These are phyloP conservation scores for Sterrhoptilus dennistouni DNA, from an alignment of 2,113 vertebrate genomes.

Conservation along the genomic window DNA sequence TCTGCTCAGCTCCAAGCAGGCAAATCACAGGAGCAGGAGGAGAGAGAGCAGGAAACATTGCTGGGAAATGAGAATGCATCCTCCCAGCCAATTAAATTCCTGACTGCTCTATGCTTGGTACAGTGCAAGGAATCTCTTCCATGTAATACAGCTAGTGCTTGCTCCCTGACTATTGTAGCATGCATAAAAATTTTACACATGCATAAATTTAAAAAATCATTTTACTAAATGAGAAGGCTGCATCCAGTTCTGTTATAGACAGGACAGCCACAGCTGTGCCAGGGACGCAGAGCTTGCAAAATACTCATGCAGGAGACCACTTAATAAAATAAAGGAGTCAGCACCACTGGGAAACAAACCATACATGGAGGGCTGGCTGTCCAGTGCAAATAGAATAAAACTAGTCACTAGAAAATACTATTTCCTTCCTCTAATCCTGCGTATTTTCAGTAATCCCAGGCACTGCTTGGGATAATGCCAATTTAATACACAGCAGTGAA, in stretches of 20 bases:
- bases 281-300: not conserved
- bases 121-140: not conserved
- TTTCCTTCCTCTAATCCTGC: not conserved
- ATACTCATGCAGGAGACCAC: not conserved
- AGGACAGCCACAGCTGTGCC: not conserved
- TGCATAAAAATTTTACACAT: not conserved
- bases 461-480: not conserved
- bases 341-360: not conserved
- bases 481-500: not conserved
- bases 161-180: not conserved
- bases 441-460: not conserved
- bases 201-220: not conserved
- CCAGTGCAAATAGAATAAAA: not conserved
- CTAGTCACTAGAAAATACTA: not conserved
- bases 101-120: not conserved
- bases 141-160: not conserved
- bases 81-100: not conserved
- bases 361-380: accelerated
- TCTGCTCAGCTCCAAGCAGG: not conserved
- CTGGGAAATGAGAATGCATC: not conserved
- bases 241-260: not conserved
- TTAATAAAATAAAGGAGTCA: not conserved
- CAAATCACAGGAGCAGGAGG: not conserved
- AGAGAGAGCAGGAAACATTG: not conserved
- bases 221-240: not conserved